Conservation (phyloP, 2,888 invertebrate species). For the Latrodectus elegans region DNA sequence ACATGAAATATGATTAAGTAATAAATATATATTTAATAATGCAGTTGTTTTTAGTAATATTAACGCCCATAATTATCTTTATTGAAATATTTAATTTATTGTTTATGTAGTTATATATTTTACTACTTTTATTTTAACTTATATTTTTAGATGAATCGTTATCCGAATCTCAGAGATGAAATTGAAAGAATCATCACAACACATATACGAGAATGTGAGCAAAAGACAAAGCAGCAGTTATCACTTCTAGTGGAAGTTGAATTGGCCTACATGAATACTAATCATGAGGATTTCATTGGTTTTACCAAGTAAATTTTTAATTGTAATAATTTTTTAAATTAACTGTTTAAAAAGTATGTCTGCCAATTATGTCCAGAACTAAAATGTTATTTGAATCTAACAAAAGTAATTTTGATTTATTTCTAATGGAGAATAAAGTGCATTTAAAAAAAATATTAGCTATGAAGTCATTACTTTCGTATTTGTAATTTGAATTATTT, state of each 20-base stretch:
- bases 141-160: constrained; percentile 88
- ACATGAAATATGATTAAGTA: no score
- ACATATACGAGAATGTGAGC: constrained; percentile 94
- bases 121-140: background rate
- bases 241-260: constrained; percentile 87
- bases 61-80: no score
- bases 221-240: constrained; percentile 95
- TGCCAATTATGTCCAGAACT: no score
- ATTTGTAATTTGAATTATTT: no score
- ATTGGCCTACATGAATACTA: constrained; percentile 98
- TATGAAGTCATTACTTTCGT: no score
- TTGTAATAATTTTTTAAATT: background rate
- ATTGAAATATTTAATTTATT: background rate
- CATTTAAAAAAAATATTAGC: no score
- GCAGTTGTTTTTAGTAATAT: no score
- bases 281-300: constrained; percentile 98
- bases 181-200: constrained; percentile 97
- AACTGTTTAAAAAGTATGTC: background rate
- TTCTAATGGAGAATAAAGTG: no score
- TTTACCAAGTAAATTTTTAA: constrained; percentile 89
- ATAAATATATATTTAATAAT: no score
- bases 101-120: no score
- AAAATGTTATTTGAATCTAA: no score
- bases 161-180: constrained; percentile 97
- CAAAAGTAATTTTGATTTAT: no score